Conservation (phyloP, 2,888 invertebrate species). For the Terebella lapidaria region DNA sequence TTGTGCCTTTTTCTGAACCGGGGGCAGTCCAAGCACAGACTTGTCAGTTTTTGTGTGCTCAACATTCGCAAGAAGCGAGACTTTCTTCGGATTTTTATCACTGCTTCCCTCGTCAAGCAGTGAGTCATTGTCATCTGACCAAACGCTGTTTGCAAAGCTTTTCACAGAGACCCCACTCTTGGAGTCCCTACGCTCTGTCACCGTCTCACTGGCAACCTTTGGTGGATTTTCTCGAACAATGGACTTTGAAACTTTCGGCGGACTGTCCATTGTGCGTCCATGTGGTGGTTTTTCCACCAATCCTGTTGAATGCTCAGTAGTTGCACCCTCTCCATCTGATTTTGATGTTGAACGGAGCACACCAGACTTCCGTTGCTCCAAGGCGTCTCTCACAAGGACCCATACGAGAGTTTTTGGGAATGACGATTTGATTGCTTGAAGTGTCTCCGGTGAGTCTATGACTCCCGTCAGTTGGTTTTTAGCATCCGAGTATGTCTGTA, state of each 20-base stretch:
- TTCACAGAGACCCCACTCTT: conserved; percentile 16
- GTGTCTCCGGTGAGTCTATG: conserved; percentile 51
- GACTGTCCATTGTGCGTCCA: too few species aligned
- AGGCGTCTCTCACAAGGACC: conserved; percentile 44
- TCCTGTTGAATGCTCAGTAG: too few species aligned
- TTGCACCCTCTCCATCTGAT: not conserved
- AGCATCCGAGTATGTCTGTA: conserved; percentile 52
- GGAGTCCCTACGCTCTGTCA: not conserved
- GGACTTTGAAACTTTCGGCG: not conserved
- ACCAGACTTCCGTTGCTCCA: not conserved
- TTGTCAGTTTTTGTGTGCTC: not conserved
- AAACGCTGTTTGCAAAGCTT: conserved; percentile 42
- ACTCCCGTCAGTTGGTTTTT: conserved; percentile 54
- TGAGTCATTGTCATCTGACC: conserved; percentile 38
- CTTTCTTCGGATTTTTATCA: not conserved
- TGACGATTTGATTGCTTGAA: conserved; percentile 38
- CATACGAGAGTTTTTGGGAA: conserved; percentile 51
- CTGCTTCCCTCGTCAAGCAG: not conserved
- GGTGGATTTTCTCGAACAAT: too few species aligned
- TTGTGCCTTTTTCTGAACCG: not conserved
- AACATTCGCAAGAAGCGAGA: not conserved
- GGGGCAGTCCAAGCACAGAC: not conserved
- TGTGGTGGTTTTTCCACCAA: not conserved
- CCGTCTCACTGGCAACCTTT: not conserved
- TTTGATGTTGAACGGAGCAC: not conserved